phyloP scores from a whole-genome alignment of 53 echinoderm and acorn worm genomes.

The Paelopatides confundens region DNA sequence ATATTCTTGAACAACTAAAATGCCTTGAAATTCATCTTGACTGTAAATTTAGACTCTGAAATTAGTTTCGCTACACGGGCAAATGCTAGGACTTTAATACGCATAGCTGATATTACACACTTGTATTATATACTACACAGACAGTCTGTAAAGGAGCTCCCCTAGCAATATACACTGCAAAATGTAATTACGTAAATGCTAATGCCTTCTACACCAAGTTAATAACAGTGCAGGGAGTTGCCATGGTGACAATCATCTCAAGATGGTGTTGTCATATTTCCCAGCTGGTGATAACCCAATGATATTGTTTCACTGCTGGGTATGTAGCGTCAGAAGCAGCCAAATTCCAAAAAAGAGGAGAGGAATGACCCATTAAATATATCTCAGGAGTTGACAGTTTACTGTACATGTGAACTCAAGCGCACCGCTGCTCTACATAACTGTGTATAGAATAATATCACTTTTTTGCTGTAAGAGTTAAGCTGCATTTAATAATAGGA shows the following conservation, averaged over 20 bases:
- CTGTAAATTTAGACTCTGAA: too few species aligned
- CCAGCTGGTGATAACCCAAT: background rate
- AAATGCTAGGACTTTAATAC: too few species aligned
- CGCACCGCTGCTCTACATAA: too few species aligned
- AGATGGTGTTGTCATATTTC: constrained; percentile 13
- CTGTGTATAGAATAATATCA: too few species aligned
- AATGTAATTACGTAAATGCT: constrained; percentile 13
- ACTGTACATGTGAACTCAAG: too few species aligned
- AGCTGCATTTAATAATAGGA: too few species aligned
- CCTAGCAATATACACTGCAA: background rate
- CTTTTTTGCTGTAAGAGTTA: too few species aligned
- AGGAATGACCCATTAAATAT: background rate
- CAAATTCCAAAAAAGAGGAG: background rate
- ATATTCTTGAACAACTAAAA: background rate
- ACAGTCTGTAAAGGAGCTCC: background rate
- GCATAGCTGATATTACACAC: too few species aligned
- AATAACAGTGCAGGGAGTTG: constrained; percentile 6
- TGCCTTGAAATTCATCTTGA: too few species aligned
- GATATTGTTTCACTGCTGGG: background rate
- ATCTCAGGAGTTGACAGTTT: too few species aligned
- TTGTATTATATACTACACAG: too few species aligned
- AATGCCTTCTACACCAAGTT: background rate
- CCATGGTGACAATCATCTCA: constrained; percentile 9
- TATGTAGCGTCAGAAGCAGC: background rate
- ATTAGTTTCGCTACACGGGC: too few species aligned